A percentile compares a stretch with the other conserved stretches of the same genome.
Conservation (phyloP, 30 jellyfish, hydroid and myxozoan species). For the Catostylus mosaicus region DNA sequence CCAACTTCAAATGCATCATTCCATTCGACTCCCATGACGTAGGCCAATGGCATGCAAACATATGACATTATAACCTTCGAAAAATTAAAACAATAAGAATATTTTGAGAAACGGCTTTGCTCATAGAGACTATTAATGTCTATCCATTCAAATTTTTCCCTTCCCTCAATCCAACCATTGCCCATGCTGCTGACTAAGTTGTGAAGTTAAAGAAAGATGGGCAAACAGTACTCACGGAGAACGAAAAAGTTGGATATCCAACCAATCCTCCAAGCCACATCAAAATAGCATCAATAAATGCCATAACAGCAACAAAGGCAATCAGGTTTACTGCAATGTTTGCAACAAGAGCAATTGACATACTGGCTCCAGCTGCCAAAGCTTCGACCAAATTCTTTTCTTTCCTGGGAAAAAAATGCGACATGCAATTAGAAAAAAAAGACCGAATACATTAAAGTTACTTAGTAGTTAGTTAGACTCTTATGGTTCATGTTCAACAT, state of each 20-base stretch:
- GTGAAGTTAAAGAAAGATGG: too few relatives aligned
- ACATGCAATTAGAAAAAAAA: too few relatives aligned
- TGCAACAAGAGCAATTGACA: slow-evolving; percentile 80
- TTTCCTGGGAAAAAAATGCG: slow-evolving; percentile 33
- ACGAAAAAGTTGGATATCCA: slow-evolving; percentile 50
- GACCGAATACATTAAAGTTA: background rate
- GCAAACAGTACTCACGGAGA: slow-evolving; percentile 60
- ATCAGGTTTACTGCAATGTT: slow-evolving; percentile 80
- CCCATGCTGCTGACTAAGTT: too few relatives aligned
- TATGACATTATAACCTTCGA: slow-evolving; percentile 64
- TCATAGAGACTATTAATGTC: too few relatives aligned
- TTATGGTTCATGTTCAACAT: too few relatives aligned
- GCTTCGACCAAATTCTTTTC: slow-evolving; percentile 74
- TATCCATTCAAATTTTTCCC: too few relatives aligned
- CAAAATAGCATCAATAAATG: slow-evolving; percentile 62
- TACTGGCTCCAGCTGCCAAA: slow-evolving; percentile 81
- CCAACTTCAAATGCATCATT: slow-evolving; percentile 81
- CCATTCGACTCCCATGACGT: slow-evolving; percentile 88
- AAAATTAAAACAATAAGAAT: background rate
- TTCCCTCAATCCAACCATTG: too few relatives aligned
- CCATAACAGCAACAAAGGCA: slow-evolving; percentile 76
- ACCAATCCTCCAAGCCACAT: slow-evolving; percentile 74
- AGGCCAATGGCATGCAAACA: slow-evolving; percentile 81
- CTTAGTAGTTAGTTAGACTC: background rate
- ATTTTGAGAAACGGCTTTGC: too few relatives aligned